Base-by-base conservation (phyloP, 2,113 vertebrate genomes). In the Genyomyrus donnyi region DNA sequence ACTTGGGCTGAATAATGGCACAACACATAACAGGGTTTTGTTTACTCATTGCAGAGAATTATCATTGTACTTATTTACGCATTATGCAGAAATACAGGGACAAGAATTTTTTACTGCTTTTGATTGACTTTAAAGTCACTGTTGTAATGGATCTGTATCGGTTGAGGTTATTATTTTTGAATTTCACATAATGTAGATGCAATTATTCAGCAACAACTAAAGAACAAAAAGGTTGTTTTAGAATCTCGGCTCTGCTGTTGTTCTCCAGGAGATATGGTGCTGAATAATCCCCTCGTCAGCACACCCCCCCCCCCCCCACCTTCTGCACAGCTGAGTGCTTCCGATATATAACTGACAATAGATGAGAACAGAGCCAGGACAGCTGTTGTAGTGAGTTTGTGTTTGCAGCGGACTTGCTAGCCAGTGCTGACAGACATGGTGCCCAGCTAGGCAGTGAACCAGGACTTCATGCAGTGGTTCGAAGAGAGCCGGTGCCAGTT, bases 381-480 rank as follows among this genome's bases (percentile, higher is more conserved):
- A 39, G 70, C 88, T n/a, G 48, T 89, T 52, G 88, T 35, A 80
- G 46, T 24, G 83, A 77, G 83, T 48, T 48, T 42, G 19, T 53
- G 48, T 48, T 17, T 27, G 17, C 27, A 19, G 46, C 21, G 9
- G 13, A 35, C n/a, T 66, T 27, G 46, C 48, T 31, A 35, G 62
- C 46, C 66, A 80, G 27, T n/a, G 88, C 13, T 84, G 84, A 58
- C 77, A 87, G 56, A 88, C n/a, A 58, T 53, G 42, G 39, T 80
- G 49, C 87, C 35, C 27, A 74, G 50, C 86, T 80, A 50, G 62
- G 87, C 3, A 49, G 48, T 89, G 80, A 24, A 13, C 39, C 48
- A 88, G 21, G 49, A n/a, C 88, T 56, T 87, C 50, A 88, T 90
- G 66, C 52, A 91, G 80, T 91, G 77, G 80, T 91, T 87, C 90